Percentiles rank a stretch among this genome's conserved stretches.
Evolutionary conservation across 2,888 invertebrate genomes (phyloP).

Genomic region (Campoplex capitator): DNA sequence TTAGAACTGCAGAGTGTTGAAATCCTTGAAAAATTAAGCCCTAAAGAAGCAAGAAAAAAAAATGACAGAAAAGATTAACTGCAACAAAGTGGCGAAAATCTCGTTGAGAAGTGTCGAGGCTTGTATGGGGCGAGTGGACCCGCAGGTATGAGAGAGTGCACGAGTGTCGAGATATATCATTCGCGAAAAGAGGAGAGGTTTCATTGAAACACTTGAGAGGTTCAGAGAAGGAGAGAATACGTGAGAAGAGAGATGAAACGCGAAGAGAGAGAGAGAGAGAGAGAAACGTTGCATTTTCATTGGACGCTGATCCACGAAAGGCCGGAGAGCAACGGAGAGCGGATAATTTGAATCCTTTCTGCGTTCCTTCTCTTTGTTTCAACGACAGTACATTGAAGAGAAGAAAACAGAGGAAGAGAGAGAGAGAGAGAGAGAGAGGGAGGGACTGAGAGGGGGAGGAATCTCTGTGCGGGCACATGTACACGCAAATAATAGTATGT

Average conservation of each 20-base stretch:
- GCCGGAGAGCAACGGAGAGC: conserved; percentile 33
- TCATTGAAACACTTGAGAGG: conserved; percentile 40
- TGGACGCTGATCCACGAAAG: conserved; percentile 31
- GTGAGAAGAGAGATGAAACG: conserved; percentile 19
- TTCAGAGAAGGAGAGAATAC: conserved; percentile 13
- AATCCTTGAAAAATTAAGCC: neutral
- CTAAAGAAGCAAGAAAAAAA: neutral
- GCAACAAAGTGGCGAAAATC: conserved; percentile 53
- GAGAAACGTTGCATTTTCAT: conserved; percentile 28
- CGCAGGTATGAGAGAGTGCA: conserved; percentile 17
- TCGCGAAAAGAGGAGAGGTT: conserved; percentile 35
- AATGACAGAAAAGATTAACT: neutral
- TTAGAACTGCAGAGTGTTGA: neutral
- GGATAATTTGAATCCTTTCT: conserved; percentile 64
- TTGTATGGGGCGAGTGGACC: conserved; percentile 27
- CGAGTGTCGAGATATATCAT: conserved; percentile 43
- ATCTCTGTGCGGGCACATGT: conserved; percentile 20
- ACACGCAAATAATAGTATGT: conserved; percentile 19
- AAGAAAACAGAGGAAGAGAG: conserved; percentile 6
- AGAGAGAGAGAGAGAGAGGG: conserved; percentile 31
- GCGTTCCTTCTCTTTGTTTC: conserved; percentile 61
- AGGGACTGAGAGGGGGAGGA: conserved; percentile 34
- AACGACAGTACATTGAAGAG: conserved; percentile 29
- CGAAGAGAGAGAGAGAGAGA: neutral
- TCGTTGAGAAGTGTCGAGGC: conserved; percentile 26